Evolutionary conservation across 2,888 invertebrate species (phyloP), one percentile per base, ranked within the genome.

Genomic region (Protodeltote pygarga): DNA sequence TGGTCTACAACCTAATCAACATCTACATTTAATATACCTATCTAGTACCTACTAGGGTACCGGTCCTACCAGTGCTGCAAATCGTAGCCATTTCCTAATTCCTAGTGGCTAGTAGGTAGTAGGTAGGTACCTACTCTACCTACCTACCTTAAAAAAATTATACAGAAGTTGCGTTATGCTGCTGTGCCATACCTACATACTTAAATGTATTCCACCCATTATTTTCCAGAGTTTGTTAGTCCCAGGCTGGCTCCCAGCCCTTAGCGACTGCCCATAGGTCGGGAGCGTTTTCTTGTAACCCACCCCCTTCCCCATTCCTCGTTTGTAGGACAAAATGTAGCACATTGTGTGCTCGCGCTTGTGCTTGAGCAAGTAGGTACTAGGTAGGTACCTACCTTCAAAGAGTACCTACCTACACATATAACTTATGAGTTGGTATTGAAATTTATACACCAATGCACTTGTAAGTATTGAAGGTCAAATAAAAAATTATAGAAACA

Each of bases 211-310:
- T 39, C 38, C 20, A 14, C 19, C 27, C 55, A 35, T 50, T 58
- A 64, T 61, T 58, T 65, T 33, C 45, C 59, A 62, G 59, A 57
- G 58, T 53, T 49, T 46, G 37, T 38, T 42, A 44, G 54, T 32
- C 62, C 64, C 45, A 52, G 44, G 44, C 49, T 40, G 52, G 51
- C 47, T 53, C 14, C 58, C 52, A 48, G 49, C 60, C 58, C 48
- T 58, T 68, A 49, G 46, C 58, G 52, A 67, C 60, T 59, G 66
- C 46, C 57, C 68, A 63, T 51, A 49, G 50, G 61, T 60, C 34
- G 50, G 39, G 53, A 60, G 46, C 50, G 65, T 60, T 60, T 63
- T 57, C 55, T 50, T 57, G 42, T 32, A 15, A 16, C 34, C 39
- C 41, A 17, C 29, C 19, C 31, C 25, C 29, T 15, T 9, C 10